Base-by-base conservation (phyloP, 2,888 invertebrate genomes). In the Melipona beecheii region DNA sequence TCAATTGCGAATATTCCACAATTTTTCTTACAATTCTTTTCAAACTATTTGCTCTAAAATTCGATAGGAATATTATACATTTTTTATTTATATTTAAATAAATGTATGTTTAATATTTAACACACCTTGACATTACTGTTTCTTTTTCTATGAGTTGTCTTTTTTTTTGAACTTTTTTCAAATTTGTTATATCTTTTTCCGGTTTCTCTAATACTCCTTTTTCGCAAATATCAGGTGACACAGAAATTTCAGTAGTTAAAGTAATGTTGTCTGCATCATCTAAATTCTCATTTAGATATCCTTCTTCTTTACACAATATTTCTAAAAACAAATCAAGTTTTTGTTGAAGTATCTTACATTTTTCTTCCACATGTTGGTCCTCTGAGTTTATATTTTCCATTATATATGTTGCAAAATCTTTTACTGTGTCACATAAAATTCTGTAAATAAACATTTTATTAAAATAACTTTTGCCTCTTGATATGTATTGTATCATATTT, bases 1-100 rank as follows among this genome's bases (percentile, higher is more conserved):
- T 96, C 93, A 95, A 96, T 91, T 98, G 98, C 2, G 97, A 97
- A 93, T 97, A 97, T 92, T 97, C 97, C 71, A 98, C 97, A 62
- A 98, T 96, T 93, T 96, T 97, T 84, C 97, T 95, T 82, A 98
- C 96, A 36, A 98, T 98, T 91, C 97, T 96, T 94, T 98, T 98
- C 86, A 98, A 95, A 94, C 98, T 98, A 93, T 98, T 97, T 27
- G 97, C 97, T 75, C 98, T 94, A 66, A 95, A 95, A 50, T 71
- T 66, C 0, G 66, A 58, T n/a, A 65, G 19, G 58, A 17, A 52
- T 60, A 65, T 65, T 31, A 6, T 43, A 21, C 13, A 52, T 27
- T 74, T 58, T 27, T 62, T 31, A 13, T 43, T 58, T 27, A 96
- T 50, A 13, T 50, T 54, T 31, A 96, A 76, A 84, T 70, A 70